Conservation (phyloP, 2,113 vertebrate species). For the Rhinolophus ferrumequinum region DNA sequence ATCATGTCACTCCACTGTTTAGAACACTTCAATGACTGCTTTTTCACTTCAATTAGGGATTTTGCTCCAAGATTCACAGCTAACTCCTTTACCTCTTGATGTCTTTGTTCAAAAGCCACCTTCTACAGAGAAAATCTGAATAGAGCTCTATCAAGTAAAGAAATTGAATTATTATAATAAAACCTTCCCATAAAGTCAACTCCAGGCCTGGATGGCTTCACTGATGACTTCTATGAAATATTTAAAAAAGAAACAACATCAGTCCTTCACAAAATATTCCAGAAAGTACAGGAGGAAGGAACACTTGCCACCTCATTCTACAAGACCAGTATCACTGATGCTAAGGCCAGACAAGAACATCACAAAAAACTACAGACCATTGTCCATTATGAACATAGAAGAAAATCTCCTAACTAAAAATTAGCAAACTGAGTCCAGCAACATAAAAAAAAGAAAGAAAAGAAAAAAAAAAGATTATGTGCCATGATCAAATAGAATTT, state of each 20-base stretch:
- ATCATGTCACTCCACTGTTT: not conserved
- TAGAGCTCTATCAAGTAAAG: not conserved
- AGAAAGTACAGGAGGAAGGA: not conserved
- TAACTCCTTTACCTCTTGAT: not conserved
- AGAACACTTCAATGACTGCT: not conserved
- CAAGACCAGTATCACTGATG: not conserved
- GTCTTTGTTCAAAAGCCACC: conserved; percentile 7
- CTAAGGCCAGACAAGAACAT: not conserved
- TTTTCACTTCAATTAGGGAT: not conserved
- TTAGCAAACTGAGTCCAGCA: not conserved
- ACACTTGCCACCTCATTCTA: not conserved
- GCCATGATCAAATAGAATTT: not conserved
- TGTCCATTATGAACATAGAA: not conserved
- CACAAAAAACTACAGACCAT: not conserved
- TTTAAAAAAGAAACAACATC: not conserved
- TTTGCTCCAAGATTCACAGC: not conserved
- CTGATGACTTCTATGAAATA: not conserved
- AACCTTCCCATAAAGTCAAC: not conserved
- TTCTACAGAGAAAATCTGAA: not conserved
- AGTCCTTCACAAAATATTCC: not conserved
- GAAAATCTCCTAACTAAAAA: not conserved
- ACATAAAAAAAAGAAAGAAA: not conserved
- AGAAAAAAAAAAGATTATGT: not conserved
- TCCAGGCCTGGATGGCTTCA: not conserved
- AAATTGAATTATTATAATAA: conserved; percentile 31